Evolutionary conservation across 2,113 vertebrate genomes (phyloP), one percentile per base, ranked within the genome.

Genomic region (Perca schrenkii): DNA sequence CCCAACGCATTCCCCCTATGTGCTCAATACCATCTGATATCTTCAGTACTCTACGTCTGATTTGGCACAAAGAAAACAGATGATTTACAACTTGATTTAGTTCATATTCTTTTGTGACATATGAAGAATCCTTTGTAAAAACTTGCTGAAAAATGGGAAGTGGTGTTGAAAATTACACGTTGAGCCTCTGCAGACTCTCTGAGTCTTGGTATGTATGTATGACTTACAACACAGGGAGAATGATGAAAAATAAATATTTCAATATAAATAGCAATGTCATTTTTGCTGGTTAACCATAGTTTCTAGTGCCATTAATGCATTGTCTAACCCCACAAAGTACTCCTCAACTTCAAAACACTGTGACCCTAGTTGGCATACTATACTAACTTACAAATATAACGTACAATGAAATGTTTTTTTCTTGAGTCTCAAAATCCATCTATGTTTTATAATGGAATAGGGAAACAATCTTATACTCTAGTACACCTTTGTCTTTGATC

Each of bases 1-100:
- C 98, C 98, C 98, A 99, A 70, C 98, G 97, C 49, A 99, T 93
- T 19, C 95, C 94, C 22, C 98, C 98, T 2, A 99, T 97, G 82
- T 99, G 96, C 60, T 99, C 98, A 6, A 99, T 99, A 49, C 98
- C 98, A 50, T 95, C 96, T 0, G 98, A 99, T 92, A 99, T 99
- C 34, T 96, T 96, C 76, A 99, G 94, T 14, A 99, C 98, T 86
- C 98, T 95, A 28, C 97, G 97, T 63, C 98, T 99, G 81, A 19
- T 69, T 80, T 54, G 57, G 72, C 36, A 72, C 16, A 86, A n/a
- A 82, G 17, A 74, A 74, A 50, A 89, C 8, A 77, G 17, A 52
- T 63, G 6, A 50, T 28, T 64, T 54, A 40, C 6, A 46, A 17
- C 74, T 76, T 62, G 11, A 58, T 58, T 66, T 46, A 34, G 16